A percentile compares a stretch with the other conserved stretches of the same genome.
phyloP scores from a whole-genome alignment of 2,888 invertebrate species.

The Lutraria lutraria region DNA sequence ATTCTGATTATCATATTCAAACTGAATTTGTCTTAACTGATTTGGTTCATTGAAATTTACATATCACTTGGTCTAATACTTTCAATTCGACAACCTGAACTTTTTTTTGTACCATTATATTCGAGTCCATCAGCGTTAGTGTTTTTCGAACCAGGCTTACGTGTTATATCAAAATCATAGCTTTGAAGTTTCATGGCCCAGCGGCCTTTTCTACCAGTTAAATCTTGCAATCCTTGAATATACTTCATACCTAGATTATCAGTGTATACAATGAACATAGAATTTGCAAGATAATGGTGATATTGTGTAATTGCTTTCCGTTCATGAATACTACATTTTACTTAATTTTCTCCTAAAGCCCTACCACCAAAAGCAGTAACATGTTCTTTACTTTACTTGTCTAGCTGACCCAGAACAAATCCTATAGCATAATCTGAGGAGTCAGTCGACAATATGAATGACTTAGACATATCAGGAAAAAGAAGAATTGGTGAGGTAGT shows the following conservation, averaged over 20 bases:
- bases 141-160: conserved; percentile 58
- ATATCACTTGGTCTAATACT: background rate
- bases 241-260: background rate
- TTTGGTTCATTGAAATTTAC: background rate
- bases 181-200: conserved; percentile 68
- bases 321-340: conserved; percentile 43
- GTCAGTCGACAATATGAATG: conserved; percentile 61
- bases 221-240: conserved; percentile 10
- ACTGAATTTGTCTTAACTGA: background rate
- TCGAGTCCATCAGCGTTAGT: conserved; percentile 47
- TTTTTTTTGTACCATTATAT: background rate
- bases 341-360: conserved; percentile 57
- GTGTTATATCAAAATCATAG: conserved; percentile 57
- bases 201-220: conserved; percentile 55
- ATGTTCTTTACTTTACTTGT: conserved; percentile 50
- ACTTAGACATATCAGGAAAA: conserved; percentile 64
- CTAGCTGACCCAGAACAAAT: conserved; percentile 50
- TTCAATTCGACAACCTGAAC: background rate
- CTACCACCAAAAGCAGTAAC: conserved; percentile 67
- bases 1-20: conserved; percentile 26
- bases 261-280: conserved; percentile 3
- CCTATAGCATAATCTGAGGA: conserved; percentile 57
- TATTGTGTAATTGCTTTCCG: no score
- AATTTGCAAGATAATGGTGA: background rate
- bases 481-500: conserved; percentile 55